Evolutionary conservation across 1,140 invertebrate species (phyloP), one percentile per base, ranked within the genome.

Genomic region (Neuroterus valhalla): DNA sequence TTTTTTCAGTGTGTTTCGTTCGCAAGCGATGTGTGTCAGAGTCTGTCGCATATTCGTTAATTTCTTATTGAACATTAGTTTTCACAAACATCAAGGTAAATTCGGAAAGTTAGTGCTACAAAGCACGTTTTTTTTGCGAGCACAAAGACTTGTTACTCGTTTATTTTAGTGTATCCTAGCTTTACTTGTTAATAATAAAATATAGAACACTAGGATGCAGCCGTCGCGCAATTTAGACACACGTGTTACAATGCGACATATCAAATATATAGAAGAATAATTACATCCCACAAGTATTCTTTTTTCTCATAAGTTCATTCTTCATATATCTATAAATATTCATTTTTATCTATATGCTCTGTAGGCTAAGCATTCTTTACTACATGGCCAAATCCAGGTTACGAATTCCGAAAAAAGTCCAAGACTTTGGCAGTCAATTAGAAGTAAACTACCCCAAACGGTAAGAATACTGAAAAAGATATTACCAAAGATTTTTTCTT

Each of bases 101-200:
- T 66, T 68, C 50, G 14, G 48, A 62, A 48, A 44, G 71, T 66
- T 45, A 21, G 44, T 68, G 66, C 50, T 46, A 52, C 67, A 76
- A 55, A 70, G 69, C 43, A 26, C 21, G 48, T 72, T 70, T 69
- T 44, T 70, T 43, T 70, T 43, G 42, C 42, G 74, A 78, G 45
- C 48, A 66, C 71, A 78, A 76, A 82, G 21, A 62, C 15, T 55
- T 55, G n/a, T 21, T 42, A 44, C 66, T 68, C 66, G 3, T 45
- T 45, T 68, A 12, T n/a, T 66, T 23, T 26, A 68, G 10, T 48
- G 31, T 8, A 83, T 55, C 77, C 81, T 85, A 84, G 71, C 23
- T 77, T 82, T 84, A 84, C 74, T 68, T 71, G 72, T 86, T 86
- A 85, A 87, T 86, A 86, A 87, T 85, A 89, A 89, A 89, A 88